Base-by-base conservation (phyloP, 2,113 vertebrate species). In the Mionectes macconnelli region DNA sequence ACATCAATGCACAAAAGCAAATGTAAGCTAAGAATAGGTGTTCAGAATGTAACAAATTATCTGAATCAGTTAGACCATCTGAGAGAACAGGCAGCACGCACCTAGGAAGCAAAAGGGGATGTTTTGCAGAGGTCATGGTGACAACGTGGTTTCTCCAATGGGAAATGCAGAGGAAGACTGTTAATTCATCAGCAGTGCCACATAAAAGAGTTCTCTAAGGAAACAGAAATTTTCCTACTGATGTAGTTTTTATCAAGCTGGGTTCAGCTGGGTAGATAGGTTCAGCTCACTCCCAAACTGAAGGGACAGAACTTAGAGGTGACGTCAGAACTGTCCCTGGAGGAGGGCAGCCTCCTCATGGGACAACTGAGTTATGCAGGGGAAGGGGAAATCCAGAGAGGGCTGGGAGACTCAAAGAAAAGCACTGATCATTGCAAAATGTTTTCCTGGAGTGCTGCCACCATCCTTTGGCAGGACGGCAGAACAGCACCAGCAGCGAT, bases 371-470 rank as follows among this genome's bases (percentile, higher is more conserved):
- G 20, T 35, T 47, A 20, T 22, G 20, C 40, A 35, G 27, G 13
- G 8, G 12, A 4, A 79, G 24, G 19, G 55, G 67, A 84, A 83
- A 86, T 13, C 27, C 80, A 66, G 50, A 33, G 59, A 37, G 55
- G n/a, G 31, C 20, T 2, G 1, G 6, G n/a, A 22, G 20, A 30
- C 25, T 70, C 47, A 22, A 56, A 72, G 64, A 49, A 75, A 47
- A 88, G 28, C 49, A 35, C 0, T 10, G 44, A 50, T 55, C 77
- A 37, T 39, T 44, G 73, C 47, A 75, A 59, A 85, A 23, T 3
- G 6, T 45, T 75, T 89, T 87, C 14, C 78, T 90, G 90, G 78
- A 78, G 49, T 31, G 66, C 84, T 95, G 94, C 90, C 95, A 95
- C 87, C 81, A 60, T 75, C 64, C 77, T 75, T 87, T 0, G 4